Percentiles rank a stretch among this genome's conserved stretches.
phyloP scores from a whole-genome alignment of 1,140 invertebrate genomes.

The Bombus affinis region DNA sequence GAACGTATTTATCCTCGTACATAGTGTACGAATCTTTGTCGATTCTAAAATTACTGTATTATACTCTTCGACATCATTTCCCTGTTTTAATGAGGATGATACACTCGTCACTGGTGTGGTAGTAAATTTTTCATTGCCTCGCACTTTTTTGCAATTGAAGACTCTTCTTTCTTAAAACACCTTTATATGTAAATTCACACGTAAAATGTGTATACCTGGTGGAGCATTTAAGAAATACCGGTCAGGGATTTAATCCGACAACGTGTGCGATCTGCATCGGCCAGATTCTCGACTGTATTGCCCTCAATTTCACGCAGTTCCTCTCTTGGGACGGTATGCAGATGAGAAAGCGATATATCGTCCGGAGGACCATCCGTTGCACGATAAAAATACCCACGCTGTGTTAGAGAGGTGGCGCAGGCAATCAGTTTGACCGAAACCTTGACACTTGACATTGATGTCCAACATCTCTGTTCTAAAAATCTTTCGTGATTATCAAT shows the following conservation, averaged over 20 bases:
- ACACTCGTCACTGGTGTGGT: neutral
- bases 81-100: neutral
- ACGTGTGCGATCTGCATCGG: neutral
- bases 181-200: neutral
- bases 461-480: neutral
- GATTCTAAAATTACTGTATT: no score
- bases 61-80: no score
- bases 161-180: neutral
- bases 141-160: rapidly evolving
- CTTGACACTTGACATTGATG: constrained; percentile 27
- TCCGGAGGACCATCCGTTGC: no score
- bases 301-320: constrained; percentile 41
- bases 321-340: constrained; percentile 41
- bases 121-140: neutral
- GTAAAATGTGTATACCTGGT: no score
- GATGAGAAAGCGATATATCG: constrained; percentile 25
- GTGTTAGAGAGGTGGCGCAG: neutral
- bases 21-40: no score
- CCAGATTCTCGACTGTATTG: neutral
- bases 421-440: constrained; percentile 17
- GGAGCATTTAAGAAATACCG: neutral
- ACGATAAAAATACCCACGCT: constrained; percentile 20
- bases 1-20: no score
- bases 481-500: neutral
- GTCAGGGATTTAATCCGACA: constrained; percentile 6